A percentile compares a stretch with the other conserved stretches of the same genome.
Conservation (phyloP, 2,888 invertebrate genomes). For the Drosophila rubida region DNA sequence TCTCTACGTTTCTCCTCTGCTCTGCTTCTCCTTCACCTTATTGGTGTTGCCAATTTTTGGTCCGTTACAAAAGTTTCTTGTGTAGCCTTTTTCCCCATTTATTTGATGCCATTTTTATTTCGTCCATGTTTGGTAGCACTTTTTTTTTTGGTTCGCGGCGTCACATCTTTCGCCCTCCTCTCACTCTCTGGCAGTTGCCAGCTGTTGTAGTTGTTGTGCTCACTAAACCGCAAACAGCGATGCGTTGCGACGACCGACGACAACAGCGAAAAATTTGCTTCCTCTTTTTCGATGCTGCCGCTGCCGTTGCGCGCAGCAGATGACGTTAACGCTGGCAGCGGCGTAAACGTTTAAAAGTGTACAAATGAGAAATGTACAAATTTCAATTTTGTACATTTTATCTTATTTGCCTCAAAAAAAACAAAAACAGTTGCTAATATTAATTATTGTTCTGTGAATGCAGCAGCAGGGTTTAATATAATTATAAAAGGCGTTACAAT, state of each 20-base stretch:
- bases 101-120: conserved; percentile 38
- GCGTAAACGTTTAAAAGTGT: conserved; percentile 23
- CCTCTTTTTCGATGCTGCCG: conserved; percentile 33
- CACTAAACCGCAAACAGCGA: conserved; percentile 49
- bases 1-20: conserved; percentile 5
- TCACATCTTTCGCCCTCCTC: conserved; percentile 47
- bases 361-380: background rate
- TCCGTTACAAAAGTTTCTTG: conserved; percentile 46
- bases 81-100: conserved; percentile 14
- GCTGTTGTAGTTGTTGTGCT: conserved; percentile 55
- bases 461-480: background rate
- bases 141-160: conserved; percentile 18
- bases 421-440: background rate
- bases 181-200: conserved; percentile 43
- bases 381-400: background rate
- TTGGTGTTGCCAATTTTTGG: conserved; percentile 54
- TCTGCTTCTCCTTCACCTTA: background rate
- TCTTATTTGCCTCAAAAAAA: background rate
- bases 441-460: no score
- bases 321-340: conserved; percentile 30
- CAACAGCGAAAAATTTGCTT: conserved; percentile 46
- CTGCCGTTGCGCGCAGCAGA: background rate
- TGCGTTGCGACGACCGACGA: conserved; percentile 36
- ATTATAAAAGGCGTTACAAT: no score
- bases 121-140: conserved; percentile 58